A percentile compares a stretch with the other conserved stretches of the same genome.
These are phyloP conservation scores for Sarcophaga variegata DNA, from an alignment of 2,888 invertebrate species.

Conservation along the genomic window DNA sequence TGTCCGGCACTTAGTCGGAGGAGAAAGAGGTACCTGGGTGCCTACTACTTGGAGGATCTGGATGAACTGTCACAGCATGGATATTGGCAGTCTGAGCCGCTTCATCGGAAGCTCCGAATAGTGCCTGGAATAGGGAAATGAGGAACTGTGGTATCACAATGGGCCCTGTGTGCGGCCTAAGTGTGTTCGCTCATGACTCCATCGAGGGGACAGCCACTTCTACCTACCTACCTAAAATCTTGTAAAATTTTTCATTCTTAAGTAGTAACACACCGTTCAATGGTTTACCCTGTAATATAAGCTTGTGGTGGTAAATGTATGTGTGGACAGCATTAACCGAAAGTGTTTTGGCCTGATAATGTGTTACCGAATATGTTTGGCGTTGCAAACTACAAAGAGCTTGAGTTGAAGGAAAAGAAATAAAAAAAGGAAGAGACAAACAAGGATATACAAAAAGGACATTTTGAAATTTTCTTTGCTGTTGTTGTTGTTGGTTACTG, in stretches of 20 bases:
- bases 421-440: not conserved
- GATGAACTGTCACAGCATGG: no score
- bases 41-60: no score
- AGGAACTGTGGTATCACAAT: no score
- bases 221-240: no score
- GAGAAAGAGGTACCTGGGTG: no score
- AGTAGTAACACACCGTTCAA: not conserved
- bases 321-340: constrained; percentile 5
- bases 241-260: not conserved
- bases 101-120: no score
- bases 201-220: no score
- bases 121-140: no score
- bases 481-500: not conserved
- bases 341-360: constrained; percentile 48
- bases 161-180: no score
- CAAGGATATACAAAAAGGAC: not conserved
- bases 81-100: no score
- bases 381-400: constrained; percentile 16
- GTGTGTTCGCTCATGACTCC: no score
- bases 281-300: not conserved
- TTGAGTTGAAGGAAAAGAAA: not conserved
- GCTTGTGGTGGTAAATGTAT: not conserved
- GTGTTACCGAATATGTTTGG: constrained; percentile 24
- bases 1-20: no score
- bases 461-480: constrained; percentile 5